Percentiles rank a stretch among this genome's conserved stretches.
Conservation (phyloP, 2,113 vertebrate species). For the Hystrix brachyura region DNA sequence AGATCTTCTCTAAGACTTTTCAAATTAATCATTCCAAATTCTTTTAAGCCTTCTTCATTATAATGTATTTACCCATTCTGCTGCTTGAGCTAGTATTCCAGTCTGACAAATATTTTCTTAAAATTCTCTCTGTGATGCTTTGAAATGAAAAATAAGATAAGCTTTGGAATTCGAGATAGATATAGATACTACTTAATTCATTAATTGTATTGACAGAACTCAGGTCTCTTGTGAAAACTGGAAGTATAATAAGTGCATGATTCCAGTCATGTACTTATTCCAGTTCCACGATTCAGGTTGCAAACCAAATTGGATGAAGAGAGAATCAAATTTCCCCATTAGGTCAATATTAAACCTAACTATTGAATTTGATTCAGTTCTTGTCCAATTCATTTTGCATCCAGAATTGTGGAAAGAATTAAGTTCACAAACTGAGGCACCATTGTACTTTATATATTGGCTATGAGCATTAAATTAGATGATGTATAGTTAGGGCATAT, state of each 20-base stretch:
- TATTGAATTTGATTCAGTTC: not conserved
- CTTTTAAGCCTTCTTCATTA: not conserved
- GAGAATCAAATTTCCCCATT: not conserved
- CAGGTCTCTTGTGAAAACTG: not conserved
- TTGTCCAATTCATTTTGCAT: not conserved
- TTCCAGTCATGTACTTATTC: no score
- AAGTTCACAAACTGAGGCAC: not conserved
- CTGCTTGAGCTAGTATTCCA: not conserved
- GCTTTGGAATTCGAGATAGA: not conserved
- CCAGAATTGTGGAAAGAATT: not conserved
- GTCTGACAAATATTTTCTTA: slow-evolving; percentile 24
- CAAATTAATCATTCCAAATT: not conserved
- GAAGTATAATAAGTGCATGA: not conserved
- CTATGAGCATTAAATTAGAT: not conserved
- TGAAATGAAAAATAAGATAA: not conserved
- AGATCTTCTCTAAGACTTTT: not conserved
- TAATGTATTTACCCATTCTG: not conserved
- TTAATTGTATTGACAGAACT: not conserved
- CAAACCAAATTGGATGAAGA: no score
- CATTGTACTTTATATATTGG: not conserved
- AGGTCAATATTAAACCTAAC: not conserved
- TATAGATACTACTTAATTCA: not conserved
- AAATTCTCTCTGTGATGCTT: slow-evolving; percentile 2
- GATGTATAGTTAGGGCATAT: not conserved
- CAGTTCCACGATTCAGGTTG: no score